phyloP scores from a whole-genome alignment of 2,797 vertebrate species.

The Eutrigla gurnardus region DNA sequence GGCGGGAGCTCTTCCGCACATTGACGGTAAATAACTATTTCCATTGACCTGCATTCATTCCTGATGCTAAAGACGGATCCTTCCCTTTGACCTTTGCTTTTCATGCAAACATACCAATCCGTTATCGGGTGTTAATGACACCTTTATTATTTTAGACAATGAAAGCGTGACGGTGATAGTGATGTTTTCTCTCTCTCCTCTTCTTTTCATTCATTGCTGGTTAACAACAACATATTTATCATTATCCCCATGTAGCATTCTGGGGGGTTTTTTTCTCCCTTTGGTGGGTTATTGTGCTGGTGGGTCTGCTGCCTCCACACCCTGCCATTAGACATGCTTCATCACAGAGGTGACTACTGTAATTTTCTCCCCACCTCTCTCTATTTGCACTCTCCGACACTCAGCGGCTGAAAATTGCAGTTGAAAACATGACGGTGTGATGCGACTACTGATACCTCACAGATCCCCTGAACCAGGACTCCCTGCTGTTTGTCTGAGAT shows the following conservation, averaged over 20 bases:
- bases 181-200: conserved; percentile 40
- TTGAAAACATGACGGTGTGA: conserved; percentile 79
- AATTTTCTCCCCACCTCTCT: conserved; percentile 69
- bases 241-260: conserved; percentile 46
- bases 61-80: not conserved
- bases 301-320: conserved; percentile 59
- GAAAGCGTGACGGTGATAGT: conserved; percentile 34
- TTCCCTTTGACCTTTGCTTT: not conserved
- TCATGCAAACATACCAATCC: not conserved
- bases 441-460: conserved; percentile 80
- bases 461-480: conserved; percentile 51
- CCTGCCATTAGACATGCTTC: conserved; percentile 69
- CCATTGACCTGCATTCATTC: not conserved
- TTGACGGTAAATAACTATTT: not conserved
- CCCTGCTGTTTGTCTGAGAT: conserved; percentile 57
- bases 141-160: conserved; percentile 23
- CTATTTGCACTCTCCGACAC: conserved; percentile 60
- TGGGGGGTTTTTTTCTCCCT: conserved; percentile 26
- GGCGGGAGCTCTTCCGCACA: not conserved
- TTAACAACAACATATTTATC: conserved; percentile 58
- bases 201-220: conserved; percentile 56
- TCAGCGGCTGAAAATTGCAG: conserved; percentile 78
- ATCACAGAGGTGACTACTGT: conserved; percentile 75
- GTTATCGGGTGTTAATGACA: not conserved
- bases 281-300: conserved; percentile 33